Base-by-base conservation (phyloP, 1,140 invertebrate genomes). In the Onthophagus taurus region DNA sequence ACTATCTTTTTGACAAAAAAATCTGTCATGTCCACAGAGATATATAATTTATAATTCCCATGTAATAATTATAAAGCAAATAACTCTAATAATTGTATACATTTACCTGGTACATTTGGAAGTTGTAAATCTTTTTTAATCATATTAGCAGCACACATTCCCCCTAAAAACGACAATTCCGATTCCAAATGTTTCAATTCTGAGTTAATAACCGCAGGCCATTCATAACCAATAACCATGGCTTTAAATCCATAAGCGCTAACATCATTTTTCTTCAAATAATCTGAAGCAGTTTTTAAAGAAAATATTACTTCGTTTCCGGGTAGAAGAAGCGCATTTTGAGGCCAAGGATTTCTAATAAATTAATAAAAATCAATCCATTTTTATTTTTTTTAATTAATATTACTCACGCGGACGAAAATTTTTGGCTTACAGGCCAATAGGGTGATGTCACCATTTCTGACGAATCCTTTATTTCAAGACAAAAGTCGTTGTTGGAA, bases 271-370 rank as follows among this genome's bases (percentile, higher is more conserved):
- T 94, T 89, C 60, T 90, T 90, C 45, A 94, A 78, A 67, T 97
- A 97, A 67, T 96, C 85, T 0, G 92, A 90, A 0, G 93, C 89
- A 1, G 92, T 96, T 69, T 97, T 92, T 57, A 97, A 59, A 0
- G 90, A 94, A 63, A 97, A 95, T 51, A 94, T 77, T 0, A 96
- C 81, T 69, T 95, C 89, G 65, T 95, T 91, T 14, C 93, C 93
- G 47, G 94, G 93, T 23, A 97, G 66, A 34, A 97, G 70, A 8
- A 97, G 63, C 2, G 88, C 79, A 52, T 80, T 81, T 55, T 85
- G 81, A 2, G 93, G 88, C 91, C 93, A 97, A 41, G 88, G 87
- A 29, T 72, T 68, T 14, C 85, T 78, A 68, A 67, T 36, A 47
- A 36, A 50, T 16, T 16, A 47, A 42, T 37, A 18, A 38, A 21